Conservation (phyloP, 2,113 vertebrate genomes). For the Muscicapa adusta region DNA sequence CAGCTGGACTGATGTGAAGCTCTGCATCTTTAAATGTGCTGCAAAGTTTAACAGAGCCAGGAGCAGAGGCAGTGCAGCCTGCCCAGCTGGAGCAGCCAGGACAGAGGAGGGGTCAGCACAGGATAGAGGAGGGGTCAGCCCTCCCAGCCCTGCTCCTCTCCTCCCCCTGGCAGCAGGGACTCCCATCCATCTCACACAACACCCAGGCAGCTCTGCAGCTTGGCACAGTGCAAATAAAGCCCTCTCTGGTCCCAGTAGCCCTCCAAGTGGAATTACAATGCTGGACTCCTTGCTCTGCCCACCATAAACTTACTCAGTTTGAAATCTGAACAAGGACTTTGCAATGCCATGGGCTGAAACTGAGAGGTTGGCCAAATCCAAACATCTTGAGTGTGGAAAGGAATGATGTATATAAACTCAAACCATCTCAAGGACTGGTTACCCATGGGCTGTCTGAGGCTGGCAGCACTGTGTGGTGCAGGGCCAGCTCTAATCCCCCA, state of each 20-base stretch:
- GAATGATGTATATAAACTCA: background rate
- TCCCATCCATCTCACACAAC: background rate
- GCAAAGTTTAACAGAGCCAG: background rate
- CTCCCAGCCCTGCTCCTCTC: background rate
- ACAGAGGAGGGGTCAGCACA: background rate
- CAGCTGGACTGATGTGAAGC: accelerated
- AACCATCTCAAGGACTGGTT: background rate
- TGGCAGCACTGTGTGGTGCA: background rate
- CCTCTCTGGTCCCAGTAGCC: background rate
- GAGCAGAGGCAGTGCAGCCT: background rate
- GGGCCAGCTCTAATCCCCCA: background rate
- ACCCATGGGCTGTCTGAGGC: background rate
- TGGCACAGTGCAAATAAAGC: background rate
- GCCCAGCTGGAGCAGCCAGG: background rate
- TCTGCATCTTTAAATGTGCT: background rate
- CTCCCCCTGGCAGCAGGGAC: background rate
- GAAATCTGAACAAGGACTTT: background rate
- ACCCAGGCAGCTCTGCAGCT: background rate
- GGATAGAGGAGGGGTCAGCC: background rate
- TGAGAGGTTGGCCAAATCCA: background rate
- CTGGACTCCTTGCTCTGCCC: background rate
- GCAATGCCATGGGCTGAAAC: background rate
- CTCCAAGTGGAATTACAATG: accelerated
- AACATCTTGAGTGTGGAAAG: background rate
- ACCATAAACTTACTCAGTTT: background rate